Conservation (phyloP, 1,140 invertebrate genomes). For the Apolygus lucorum region DNA sequence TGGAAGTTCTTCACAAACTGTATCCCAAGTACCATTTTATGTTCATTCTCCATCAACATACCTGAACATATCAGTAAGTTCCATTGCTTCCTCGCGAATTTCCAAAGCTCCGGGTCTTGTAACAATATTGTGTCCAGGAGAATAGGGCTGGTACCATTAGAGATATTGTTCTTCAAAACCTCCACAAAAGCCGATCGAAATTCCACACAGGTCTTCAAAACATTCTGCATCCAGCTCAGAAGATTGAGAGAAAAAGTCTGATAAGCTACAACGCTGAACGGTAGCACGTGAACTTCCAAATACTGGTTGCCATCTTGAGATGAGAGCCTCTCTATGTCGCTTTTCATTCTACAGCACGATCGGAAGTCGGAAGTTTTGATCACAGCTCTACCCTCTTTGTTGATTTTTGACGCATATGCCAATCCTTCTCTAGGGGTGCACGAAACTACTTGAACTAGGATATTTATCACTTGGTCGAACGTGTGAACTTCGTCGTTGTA, state of each 20-base stretch:
- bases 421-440: slow-evolving; percentile 77
- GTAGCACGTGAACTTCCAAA: slow-evolving; percentile 77
- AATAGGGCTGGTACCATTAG: slow-evolving; percentile 34
- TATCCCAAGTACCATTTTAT: slow-evolving; percentile 78
- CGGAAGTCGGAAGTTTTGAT: slow-evolving; percentile 72
- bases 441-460: slow-evolving; percentile 73
- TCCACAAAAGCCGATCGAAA: not conserved
- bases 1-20: slow-evolving; percentile 78
- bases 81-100: slow-evolving; percentile 81
- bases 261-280: slow-evolving; percentile 82
- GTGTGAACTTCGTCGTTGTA: slow-evolving; percentile 97
- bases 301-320: slow-evolving; percentile 66
- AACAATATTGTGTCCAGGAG: slow-evolving; percentile 50
- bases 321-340: slow-evolving; percentile 70
- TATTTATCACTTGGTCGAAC: slow-evolving; percentile 90
- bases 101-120: slow-evolving; percentile 85
- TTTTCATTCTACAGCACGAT: slow-evolving; percentile 62
- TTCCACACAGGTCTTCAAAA: slow-evolving; percentile 55
- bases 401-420: slow-evolving; percentile 87
- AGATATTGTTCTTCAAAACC: not conserved
- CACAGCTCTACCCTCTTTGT: slow-evolving; percentile 84
- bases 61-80: slow-evolving; percentile 89
- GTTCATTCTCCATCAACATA: slow-evolving; percentile 80
- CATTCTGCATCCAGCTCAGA: slow-evolving; percentile 77
- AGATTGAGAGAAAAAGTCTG: slow-evolving; percentile 85